Conservation (phyloP, 2,797 vertebrate species). For the Brachyalestes nurse region DNA sequence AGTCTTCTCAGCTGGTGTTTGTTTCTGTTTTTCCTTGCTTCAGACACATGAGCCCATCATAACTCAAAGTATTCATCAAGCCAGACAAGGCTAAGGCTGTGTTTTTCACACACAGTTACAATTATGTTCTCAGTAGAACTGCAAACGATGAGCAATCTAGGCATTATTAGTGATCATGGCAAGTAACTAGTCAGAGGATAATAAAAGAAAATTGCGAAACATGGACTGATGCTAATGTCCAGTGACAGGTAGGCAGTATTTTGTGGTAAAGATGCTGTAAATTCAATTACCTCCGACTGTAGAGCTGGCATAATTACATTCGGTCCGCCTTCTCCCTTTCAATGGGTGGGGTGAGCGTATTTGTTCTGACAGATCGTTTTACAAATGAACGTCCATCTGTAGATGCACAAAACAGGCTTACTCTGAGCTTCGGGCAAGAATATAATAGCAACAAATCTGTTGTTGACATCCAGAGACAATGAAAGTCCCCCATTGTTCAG, state of each 20-base stretch:
- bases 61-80: neutral
- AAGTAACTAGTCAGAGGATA: slow-evolving; percentile 7
- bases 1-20: too few relatives aligned
- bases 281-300: slow-evolving; percentile 22
- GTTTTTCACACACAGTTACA: slow-evolving; percentile 1
- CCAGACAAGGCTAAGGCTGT: neutral
- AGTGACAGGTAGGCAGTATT: neutral
- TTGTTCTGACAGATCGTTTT: slow-evolving; percentile 11
- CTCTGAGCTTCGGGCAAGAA: slow-evolving; percentile 6
- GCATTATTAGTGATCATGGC: slow-evolving; percentile 15
- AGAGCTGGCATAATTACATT: slow-evolving; percentile 25
- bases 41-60: neutral
- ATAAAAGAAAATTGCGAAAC: slow-evolving; percentile 14
- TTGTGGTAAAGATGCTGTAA: slow-evolving; percentile 32
- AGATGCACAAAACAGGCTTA: neutral
- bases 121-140: neutral
- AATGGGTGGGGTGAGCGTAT: slow-evolving; percentile 7
- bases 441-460: neutral
- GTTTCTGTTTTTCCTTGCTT: too few relatives aligned
- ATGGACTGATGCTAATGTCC: slow-evolving; percentile 1
- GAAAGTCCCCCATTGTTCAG: neutral
- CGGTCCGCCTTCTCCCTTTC: slow-evolving; percentile 8
- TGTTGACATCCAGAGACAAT: neutral
- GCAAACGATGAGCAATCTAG: neutral
- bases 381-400: slow-evolving; percentile 23